Conservation (phyloP, 2,888 invertebrate genomes). For the Leptopterna dolabrata region DNA sequence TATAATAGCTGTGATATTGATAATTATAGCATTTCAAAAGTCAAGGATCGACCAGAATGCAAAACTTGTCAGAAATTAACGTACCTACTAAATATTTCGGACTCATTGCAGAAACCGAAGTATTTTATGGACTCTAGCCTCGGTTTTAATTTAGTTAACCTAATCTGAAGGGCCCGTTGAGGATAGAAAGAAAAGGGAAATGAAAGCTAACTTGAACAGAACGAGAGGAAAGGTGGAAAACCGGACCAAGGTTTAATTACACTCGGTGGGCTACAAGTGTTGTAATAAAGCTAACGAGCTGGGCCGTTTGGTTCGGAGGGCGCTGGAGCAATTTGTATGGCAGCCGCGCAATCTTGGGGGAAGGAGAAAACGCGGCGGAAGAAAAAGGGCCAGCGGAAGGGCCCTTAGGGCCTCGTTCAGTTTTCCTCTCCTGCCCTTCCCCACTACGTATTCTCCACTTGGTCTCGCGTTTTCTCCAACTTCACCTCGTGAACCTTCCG, state of each 20-base stretch:
- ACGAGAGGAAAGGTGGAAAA: slow-evolving; percentile 8
- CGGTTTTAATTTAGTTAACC: slow-evolving; percentile 1
- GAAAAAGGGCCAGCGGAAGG: slow-evolving; percentile 12
- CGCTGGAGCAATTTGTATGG: slow-evolving; percentile 39
- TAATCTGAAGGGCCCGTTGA: not conserved
- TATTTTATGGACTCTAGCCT: not conserved
- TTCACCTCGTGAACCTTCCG: not conserved
- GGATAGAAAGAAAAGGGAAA: not conserved
- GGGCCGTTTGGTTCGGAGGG: not conserved
- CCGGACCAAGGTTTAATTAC: slow-evolving; percentile 42
- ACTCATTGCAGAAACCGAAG: no score
- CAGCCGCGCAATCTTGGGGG: slow-evolving; percentile 28
- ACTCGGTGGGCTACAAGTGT: slow-evolving; percentile 37
- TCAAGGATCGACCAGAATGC: no score
- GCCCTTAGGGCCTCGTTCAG: slow-evolving; percentile 39
- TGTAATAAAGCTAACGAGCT: slow-evolving; percentile 46
- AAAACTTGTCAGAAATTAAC: no score
- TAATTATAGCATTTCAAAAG: no score
- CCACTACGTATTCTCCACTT: not conserved
- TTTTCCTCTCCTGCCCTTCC: not conserved
- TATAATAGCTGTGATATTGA: no score
- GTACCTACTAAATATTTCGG: no score
- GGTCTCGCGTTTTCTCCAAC: not conserved
- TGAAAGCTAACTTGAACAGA: not conserved
- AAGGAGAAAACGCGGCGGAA: not conserved